Evolutionary conservation across 1,140 invertebrate genomes (phyloP), one percentile per base, ranked within the genome.

Genomic region (Latrodectus geometricus): DNA sequence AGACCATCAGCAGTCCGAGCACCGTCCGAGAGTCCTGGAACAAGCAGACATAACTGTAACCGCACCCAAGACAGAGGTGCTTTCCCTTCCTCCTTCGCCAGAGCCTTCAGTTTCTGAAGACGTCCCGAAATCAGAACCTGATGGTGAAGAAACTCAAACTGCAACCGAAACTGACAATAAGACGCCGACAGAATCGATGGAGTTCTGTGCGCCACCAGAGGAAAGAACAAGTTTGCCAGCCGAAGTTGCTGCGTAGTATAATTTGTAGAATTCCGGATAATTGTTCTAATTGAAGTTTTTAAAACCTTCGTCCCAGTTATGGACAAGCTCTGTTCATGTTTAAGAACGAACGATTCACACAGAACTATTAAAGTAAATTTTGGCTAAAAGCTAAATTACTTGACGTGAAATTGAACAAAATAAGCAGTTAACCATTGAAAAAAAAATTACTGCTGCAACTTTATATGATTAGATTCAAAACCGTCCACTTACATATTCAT

Each of bases 1-100:
- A 8, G 49, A 54, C 14, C 82, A 84, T 17, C 73, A 68, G 17
- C 17, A 15, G 21, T 49, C 74, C 21, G 56, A 84, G 20, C 82
- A 84, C 23, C 72, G 56, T 12, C 61, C 66, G 9, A 11, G n/a
- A 17, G 48, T 79, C 11, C 35, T 68, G 15, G 79, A 70, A 23
- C 15, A 54, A 9, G 65, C 76, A n/a, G 54, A 52, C 35, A n/a
- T 20, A 4, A 17, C 8, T 11, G n/a, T 20, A 0, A 73, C 68
- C 7, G 73, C 17, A 0, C 72, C 68, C 15, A 81, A 81, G 54
- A 81, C 49, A 0, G 69, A 81, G 54, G 15, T 23, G 8, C 61
- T 70, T 35, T 76, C 82, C n/a, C 35, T 52, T 9, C 82, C 82
- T 2, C 65, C 82, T 0, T 84, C 82, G 0, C 73, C 82, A 21